Percentiles rank a stretch among this genome's conserved stretches.
Evolutionary conservation across 2,888 invertebrate genomes (phyloP).

Genomic region (Chloroclysta siterata): DNA sequence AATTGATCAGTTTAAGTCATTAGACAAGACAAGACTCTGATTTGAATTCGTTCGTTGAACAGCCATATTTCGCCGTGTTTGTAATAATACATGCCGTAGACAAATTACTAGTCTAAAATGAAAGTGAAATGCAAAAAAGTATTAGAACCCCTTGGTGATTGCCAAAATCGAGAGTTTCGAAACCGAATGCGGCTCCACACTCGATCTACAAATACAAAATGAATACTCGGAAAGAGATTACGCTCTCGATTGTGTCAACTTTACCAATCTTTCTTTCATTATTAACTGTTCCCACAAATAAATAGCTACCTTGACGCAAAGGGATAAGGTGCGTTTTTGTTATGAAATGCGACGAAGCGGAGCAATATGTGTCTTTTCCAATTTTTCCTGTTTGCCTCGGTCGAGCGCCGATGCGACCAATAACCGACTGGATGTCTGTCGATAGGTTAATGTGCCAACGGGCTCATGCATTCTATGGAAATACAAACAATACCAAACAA

Average conservation of each 20-base stretch:
- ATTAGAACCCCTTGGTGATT: constrained; percentile 4
- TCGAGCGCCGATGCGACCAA: constrained; percentile 31
- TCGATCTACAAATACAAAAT: constrained; percentile 48
- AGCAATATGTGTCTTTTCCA: constrained; percentile 38
- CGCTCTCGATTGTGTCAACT: constrained; percentile 60
- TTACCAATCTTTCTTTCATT: constrained; percentile 62
- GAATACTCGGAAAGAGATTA: constrained; percentile 64
- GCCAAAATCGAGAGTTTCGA: constrained; percentile 18
- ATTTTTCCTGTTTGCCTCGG: constrained; percentile 38
- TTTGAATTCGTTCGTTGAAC: too few relatives aligned
- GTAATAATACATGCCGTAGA: too few relatives aligned
- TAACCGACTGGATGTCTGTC: constrained; percentile 24
- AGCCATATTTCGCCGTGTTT: too few relatives aligned
- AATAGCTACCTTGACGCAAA: constrained; percentile 17
- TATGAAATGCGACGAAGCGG: constrained; percentile 9
- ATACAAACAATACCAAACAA: neutral
- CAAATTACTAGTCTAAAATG: too few relatives aligned
- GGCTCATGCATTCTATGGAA: neutral
- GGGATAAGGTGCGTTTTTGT: constrained; percentile 11
- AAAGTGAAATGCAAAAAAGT: neutral
- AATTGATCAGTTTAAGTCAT: too few relatives aligned
- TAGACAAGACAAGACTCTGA: too few relatives aligned
- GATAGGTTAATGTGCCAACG: constrained; percentile 21
- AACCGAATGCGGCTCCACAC: constrained; percentile 35
- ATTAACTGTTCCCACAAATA: constrained; percentile 30